Evolutionary conservation across 2,888 invertebrate species (phyloP).

Genomic region (Cataglyphis altisquamis): DNA sequence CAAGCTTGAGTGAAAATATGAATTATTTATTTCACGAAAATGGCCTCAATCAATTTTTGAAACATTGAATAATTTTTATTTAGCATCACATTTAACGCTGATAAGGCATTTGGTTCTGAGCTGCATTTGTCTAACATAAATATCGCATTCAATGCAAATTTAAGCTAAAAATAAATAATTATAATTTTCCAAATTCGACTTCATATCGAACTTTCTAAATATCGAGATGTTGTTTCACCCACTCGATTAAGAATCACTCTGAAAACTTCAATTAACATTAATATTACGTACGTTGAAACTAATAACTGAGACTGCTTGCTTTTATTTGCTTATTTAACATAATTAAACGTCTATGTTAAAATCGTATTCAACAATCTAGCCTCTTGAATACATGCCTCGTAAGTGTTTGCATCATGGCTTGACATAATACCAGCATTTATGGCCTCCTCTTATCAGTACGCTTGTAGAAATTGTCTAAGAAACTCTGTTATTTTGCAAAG

Average conservation of each 20-base stretch:
- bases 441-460: conserved; percentile 81
- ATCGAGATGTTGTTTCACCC: conserved; percentile 32
- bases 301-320: conserved; percentile 6
- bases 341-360: conserved; percentile 36
- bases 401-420: conserved; percentile 33
- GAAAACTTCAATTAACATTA: conserved; percentile 23
- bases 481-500: conserved; percentile 37
- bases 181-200: neutral
- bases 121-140: conserved; percentile 4
- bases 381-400: conserved; percentile 18
- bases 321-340: conserved; percentile 33
- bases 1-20: conserved; percentile 41
- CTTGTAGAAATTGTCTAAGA: conserved; percentile 64
- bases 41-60: conserved; percentile 9
- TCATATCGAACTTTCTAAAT: neutral
- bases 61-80: neutral
- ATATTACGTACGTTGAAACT: conserved; percentile 20
- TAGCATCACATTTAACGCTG: neutral
- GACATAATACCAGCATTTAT: conserved; percentile 71
- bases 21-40: neutral
- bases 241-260: conserved; percentile 34
- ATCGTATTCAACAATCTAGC: neutral
- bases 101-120: neutral
- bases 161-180: neutral
- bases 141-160: neutral